Percentiles rank a stretch among this genome's conserved stretches.
Conservation (phyloP, 2,113 vertebrate genomes). For the Martes martes region DNA sequence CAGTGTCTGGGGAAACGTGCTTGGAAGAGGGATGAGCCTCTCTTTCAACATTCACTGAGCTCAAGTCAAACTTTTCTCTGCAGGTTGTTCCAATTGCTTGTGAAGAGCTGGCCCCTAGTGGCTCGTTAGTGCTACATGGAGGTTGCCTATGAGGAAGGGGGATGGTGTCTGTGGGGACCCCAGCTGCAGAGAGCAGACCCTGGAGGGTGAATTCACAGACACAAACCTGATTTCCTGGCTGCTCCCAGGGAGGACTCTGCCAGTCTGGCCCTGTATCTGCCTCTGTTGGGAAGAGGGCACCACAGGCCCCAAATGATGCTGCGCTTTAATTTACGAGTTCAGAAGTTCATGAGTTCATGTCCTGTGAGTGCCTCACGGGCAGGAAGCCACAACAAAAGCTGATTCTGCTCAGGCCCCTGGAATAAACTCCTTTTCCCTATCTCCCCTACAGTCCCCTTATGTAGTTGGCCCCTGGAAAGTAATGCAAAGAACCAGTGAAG, state of each 20-base stretch:
- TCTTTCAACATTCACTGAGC: neutral
- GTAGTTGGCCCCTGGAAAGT: neutral
- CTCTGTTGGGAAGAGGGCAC: neutral
- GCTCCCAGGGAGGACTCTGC: neutral
- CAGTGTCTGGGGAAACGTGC: neutral
- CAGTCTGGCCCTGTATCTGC: neutral
- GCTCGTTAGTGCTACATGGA: neutral
- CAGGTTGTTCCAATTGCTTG: neutral
- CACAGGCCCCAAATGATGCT: too few relatives aligned
- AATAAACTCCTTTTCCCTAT: neutral
- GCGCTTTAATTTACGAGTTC: neutral
- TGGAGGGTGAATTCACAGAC: neutral
- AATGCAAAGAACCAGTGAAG: neutral
- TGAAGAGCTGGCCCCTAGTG: neutral
- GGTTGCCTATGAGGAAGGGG: neutral
- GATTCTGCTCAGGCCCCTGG: neutral
- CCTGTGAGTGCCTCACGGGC: neutral
- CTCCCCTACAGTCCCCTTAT: rapidly evolving
- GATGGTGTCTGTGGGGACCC: rapidly evolving
- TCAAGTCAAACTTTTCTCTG: neutral
- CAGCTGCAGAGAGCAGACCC: neutral
- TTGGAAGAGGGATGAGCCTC: neutral
- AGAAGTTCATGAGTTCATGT: neutral
- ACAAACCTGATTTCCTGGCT: neutral
- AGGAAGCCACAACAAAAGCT: neutral